These are phyloP conservation scores for Melanargia galathea DNA, from an alignment of 2,888 invertebrate genomes.

Conservation along the genomic window DNA sequence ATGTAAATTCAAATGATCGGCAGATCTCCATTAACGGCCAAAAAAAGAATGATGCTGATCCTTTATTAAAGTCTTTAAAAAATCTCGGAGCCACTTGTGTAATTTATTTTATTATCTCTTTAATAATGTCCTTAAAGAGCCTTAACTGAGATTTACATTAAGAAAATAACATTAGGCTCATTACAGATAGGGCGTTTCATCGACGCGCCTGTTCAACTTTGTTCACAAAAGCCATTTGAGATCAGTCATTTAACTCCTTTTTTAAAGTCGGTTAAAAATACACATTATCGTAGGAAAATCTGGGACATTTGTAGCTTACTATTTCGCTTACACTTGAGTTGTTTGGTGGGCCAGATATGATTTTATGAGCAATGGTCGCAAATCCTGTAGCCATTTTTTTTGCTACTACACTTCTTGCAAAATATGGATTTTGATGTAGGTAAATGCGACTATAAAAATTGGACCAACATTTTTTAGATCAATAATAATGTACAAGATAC, in stretches of 20 bases:
- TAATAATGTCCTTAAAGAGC: slow-evolving; percentile 33
- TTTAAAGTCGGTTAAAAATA: too few relatives aligned
- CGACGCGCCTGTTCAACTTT: neutral
- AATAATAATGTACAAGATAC: too few relatives aligned
- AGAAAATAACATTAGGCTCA: slow-evolving; percentile 1
- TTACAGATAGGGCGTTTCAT: neutral
- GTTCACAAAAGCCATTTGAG: neutral
- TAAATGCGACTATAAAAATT: too few relatives aligned
- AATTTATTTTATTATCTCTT: slow-evolving; percentile 36
- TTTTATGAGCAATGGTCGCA: neutral
- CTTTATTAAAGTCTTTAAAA: slow-evolving; percentile 34
- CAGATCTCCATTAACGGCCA: neutral
- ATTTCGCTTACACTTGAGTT: too few relatives aligned
- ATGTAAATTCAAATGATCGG: neutral
- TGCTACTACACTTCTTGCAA: neutral
- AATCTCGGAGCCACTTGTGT: slow-evolving; percentile 31
- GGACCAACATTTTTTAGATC: too few relatives aligned
- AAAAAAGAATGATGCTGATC: slow-evolving; percentile 31
- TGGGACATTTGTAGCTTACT: too few relatives aligned
- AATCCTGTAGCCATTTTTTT: neutral
- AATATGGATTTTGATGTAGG: too few relatives aligned
- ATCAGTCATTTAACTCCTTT: neutral
- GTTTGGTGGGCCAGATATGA: too few relatives aligned
- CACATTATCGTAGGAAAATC: too few relatives aligned
- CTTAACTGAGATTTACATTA: slow-evolving; percentile 22